Base-by-base conservation (phyloP, 92 coral and sea anemone genomes). In the Umimayanthus kanabou region DNA sequence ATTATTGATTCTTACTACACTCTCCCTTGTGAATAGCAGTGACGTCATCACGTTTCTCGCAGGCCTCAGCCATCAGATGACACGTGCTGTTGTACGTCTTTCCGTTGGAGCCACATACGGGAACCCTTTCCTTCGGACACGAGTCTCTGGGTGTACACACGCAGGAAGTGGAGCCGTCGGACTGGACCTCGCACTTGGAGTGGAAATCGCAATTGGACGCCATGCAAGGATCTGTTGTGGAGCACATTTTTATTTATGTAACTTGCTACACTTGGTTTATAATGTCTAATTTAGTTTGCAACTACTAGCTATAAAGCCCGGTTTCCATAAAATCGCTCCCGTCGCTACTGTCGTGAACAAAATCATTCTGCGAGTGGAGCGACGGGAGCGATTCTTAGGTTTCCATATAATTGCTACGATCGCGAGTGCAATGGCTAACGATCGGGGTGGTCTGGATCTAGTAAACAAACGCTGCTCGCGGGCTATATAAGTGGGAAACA, bases 81-180 rank as follows among this genome's bases (percentile, higher is more conserved):
- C 99, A 97, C 88, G 93, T 89, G 85, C 80, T 97, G 58, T 77
- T 87, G 77, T 97, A 95, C 0, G 90, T 90, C 85, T 89, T 90
- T 15, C 94, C 89, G 87, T 95, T 88, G 25, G 92, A 91, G 20
- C 97, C 99, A 79, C 99, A 97, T 57, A 95, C 98, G 39, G 94
- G 92, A 58, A 89, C 91, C 1, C 33, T 71, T 69, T 76, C 69
- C 76, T 53, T 29, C 29, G 94, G 93, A 89, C 99, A 97, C 14
- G 88, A 88, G 3, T 85, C 89, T 16, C 64, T 82, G 25, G 88
- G 69, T 65, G 93, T 92, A 89, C 99, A 97, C 53, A 88, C 90
- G 84, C 99, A 97, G 39, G 72, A 88, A 13, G 99, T 90, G 25
- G 92, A 90, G 61, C 95, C 94, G 50, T 91, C 94, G 3, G 85